Evolutionary conservation across 2,113 vertebrate genomes (phyloP), one percentile per base, ranked within the genome.

Genomic region (Indicator maculatus): DNA sequence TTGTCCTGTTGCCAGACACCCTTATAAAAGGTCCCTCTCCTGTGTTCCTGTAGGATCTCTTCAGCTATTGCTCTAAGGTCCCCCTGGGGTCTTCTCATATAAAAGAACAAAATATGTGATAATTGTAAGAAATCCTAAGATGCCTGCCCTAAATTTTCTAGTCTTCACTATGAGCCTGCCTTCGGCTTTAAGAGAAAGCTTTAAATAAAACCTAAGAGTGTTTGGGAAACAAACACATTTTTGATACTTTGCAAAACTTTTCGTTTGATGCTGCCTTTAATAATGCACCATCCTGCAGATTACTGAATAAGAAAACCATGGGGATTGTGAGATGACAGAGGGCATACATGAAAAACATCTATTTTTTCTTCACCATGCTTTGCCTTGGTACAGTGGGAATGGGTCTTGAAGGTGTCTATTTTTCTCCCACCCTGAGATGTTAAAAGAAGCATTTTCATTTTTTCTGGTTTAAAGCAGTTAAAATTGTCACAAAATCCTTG

Each of bases 401-500:
- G 26, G 50, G 17, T 87, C 74, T 84, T 89, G 31, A n/a, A 87
- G 38, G 15, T 78, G 53, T 74, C 74, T 55, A 15, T 52, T 45
- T 84, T 91, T 88, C 66, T 16, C 23, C 21, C 74, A 3, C 5
- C 69, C 47, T 71, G 77, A 56, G 31, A 33, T 65, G 10, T 72
- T 72, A 74, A 76, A 87, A 80, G 11, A 81, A 36, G 77, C 83
- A n/a, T 47, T 95, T 94, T 59, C 8, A 15, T 52, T 88, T 88
- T 88, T 96, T 74, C 65, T 78, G 11, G 5, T 86, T 92, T 86
- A 79, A 71, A 86, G 33, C 44, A 58, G 38, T 83, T 90, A 83
- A 75, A 15, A 6, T 69, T 77, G 60, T 84, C 12, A 71, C 33
- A 89, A 74, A 80, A 47, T 71, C 64, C 64, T 94, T 71, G 52